Conservation (phyloP, 2,888 invertebrate genomes). For the Philonicus albiceps region DNA sequence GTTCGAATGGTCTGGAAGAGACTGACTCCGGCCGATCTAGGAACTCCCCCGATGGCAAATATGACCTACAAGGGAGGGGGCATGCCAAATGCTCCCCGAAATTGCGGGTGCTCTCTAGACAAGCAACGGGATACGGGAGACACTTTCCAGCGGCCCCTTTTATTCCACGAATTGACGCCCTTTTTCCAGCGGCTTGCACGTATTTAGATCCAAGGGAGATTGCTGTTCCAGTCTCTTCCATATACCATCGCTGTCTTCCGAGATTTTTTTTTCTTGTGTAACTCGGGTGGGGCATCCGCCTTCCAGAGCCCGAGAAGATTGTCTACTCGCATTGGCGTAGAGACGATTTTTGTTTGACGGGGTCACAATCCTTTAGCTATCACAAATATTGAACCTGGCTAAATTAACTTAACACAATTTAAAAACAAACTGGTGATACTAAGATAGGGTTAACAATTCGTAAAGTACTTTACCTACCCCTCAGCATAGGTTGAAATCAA, state of each 20-base stretch:
- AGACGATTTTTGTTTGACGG: not conserved
- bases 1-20: constrained; percentile 40
- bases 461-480: too few species aligned
- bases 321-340: not conserved
- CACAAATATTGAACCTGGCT: not conserved
- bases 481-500: too few species aligned
- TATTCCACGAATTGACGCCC: constrained; percentile 27
- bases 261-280: not conserved
- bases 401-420: too few species aligned
- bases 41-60: not conserved
- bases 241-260: not conserved
- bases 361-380: not conserved
- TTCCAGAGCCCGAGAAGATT: not conserved
- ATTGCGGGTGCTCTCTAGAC: not conserved
- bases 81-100: not conserved
- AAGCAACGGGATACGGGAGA: not conserved
- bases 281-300: not conserved
- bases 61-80: constrained; percentile 10
- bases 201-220: not conserved
- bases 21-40: constrained; percentile 17
- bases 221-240: not conserved
- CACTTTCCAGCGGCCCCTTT: not conserved
- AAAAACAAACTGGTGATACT: too few species aligned
- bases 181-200: not conserved
- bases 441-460: too few species aligned